Evolutionary conservation across 2,113 vertebrate genomes (phyloP).

Genomic region (Echinops telfairi): DNA sequence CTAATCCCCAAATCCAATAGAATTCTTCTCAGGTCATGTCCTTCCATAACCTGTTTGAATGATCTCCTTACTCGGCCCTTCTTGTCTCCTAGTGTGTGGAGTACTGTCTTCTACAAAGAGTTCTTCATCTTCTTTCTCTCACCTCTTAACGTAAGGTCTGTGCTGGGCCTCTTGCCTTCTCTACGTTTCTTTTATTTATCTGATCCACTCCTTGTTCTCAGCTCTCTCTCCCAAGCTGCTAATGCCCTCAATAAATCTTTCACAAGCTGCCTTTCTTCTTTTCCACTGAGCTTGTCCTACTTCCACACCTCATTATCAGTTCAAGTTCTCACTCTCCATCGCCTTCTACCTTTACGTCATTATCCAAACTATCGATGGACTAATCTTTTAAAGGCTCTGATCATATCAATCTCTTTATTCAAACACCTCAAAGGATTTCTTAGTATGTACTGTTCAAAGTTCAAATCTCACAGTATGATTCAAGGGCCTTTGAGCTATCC

Average conservation of each 20-base stretch:
- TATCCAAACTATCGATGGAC: conserved; percentile 21
- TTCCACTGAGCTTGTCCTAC: conserved; percentile 38
- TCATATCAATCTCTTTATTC: conserved; percentile 32
- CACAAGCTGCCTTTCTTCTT: conserved; percentile 66
- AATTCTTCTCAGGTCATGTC: background rate
- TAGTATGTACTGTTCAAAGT: conserved; percentile 38
- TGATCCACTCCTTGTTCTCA: background rate
- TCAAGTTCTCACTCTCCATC: conserved; percentile 39
- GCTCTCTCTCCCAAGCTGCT: background rate
- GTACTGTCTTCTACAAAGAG: background rate
- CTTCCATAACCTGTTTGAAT: background rate
- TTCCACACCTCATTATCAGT: conserved; percentile 52
- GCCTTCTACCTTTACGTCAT: conserved; percentile 58
- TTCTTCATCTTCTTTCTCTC: background rate
- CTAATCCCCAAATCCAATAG: background rate
- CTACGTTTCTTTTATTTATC: background rate
- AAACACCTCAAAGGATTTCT: conserved; percentile 57
- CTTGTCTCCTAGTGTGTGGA: background rate
- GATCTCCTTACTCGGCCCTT: background rate
- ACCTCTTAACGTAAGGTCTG: background rate
- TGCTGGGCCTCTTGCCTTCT: background rate
- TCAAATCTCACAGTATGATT: conserved; percentile 39
- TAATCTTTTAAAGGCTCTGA: conserved; percentile 65
- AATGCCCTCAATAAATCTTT: conserved; percentile 40
- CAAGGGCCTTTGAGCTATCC: conserved; percentile 39